phyloP scores from a whole-genome alignment of 2,113 vertebrate genomes.

The Gavia stellata region DNA sequence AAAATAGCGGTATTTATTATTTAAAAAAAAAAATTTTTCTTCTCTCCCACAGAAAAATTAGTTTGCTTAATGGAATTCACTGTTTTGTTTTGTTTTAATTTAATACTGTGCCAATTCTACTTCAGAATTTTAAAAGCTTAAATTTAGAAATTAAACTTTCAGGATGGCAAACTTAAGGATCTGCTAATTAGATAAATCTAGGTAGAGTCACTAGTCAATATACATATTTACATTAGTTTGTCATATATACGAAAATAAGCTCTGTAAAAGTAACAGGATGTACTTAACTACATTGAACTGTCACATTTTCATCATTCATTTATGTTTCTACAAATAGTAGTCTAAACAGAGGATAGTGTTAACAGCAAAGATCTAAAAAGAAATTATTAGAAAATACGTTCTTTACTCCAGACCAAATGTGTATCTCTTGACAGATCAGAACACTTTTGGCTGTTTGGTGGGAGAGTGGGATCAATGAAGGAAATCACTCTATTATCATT shows the following conservation, averaged over 20 bases:
- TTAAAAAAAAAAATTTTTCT: not conserved
- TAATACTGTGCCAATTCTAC: not conserved
- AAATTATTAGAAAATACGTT: not conserved
- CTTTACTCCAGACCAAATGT: not conserved
- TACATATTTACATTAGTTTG: not conserved
- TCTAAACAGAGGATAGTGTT: not conserved
- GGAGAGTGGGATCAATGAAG: not conserved
- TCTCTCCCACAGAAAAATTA: not conserved
- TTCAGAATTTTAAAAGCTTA: not conserved
- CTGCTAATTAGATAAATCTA: not conserved
- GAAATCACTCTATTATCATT: not conserved
- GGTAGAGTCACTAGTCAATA: not conserved
- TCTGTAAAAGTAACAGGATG: not conserved
- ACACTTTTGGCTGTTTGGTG: not conserved
- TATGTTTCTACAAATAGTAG: not conserved
- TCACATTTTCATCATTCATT: not conserved
- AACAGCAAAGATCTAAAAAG: not conserved
- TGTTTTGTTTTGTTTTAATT: not conserved
- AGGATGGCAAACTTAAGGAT: not conserved
- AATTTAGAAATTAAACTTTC: not conserved
- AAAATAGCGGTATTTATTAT: not conserved
- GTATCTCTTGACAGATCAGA: not conserved
- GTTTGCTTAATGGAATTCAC: not conserved
- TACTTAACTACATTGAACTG: not conserved
- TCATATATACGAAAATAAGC: not conserved